Conservation (phyloP, 23 tunicate genomes). For the Phallusia fumigata region DNA sequence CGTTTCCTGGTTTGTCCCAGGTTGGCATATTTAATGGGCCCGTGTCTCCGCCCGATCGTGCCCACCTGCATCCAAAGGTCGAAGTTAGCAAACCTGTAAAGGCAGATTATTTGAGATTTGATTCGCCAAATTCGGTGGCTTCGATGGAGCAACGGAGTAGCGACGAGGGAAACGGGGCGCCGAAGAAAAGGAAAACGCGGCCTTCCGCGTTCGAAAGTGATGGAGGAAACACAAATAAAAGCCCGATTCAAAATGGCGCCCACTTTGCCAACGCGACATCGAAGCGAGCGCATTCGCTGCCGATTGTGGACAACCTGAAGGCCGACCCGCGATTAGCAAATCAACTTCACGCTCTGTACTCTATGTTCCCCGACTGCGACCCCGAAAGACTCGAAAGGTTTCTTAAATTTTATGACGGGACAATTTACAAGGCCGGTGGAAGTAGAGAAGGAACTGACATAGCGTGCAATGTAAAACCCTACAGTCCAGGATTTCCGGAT, state of each 20-base stretch:
- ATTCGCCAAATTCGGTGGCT: neutral
- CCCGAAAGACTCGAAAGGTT: neutral
- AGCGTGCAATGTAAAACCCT: neutral
- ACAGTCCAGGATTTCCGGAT: conserved; percentile 1
- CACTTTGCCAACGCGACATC: neutral
- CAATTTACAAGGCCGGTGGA: neutral
- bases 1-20: too few species aligned
- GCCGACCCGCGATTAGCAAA: neutral
- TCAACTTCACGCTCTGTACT: neutral
- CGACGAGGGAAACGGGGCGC: neutral
- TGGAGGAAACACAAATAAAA: neutral
- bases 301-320: neutral
- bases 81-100: neutral
- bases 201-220: neutral
- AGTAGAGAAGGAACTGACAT: neutral
- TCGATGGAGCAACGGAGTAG: neutral
- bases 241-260: neutral
- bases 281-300: neutral
- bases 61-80: neutral
- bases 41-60: neutral
- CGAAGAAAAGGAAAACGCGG: neutral
- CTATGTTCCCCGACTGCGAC: neutral
- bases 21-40: neutral
- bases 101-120: neutral
- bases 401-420: neutral